Percentiles rank a stretch among this genome's conserved stretches.
Conservation (phyloP, 2,888 invertebrate species). For the Cantharis flavilabris region DNA sequence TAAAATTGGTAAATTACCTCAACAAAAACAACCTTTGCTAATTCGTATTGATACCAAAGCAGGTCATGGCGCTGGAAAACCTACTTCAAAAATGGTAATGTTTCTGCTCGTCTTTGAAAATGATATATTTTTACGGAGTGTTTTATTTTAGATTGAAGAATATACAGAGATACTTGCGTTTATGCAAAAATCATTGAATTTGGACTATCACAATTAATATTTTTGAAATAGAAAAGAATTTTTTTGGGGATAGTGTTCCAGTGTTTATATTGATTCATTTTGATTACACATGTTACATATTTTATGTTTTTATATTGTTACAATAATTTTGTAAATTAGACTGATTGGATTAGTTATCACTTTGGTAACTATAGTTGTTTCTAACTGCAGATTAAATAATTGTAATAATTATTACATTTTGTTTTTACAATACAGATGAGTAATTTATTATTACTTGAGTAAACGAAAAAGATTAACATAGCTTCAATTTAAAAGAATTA, state of each 20-base stretch:
- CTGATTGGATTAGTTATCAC: not conserved
- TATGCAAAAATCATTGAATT: conserved; percentile 72
- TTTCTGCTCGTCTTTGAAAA: conserved; percentile 66
- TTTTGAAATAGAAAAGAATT: not conserved
- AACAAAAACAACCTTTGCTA: conserved; percentile 84
- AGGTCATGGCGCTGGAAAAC: conserved; percentile 97
- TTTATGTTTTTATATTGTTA: not conserved
- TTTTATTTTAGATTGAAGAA: conserved; percentile 83
- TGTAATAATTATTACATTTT: not conserved
- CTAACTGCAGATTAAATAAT: not conserved
- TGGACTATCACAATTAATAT: conserved; percentile 45
- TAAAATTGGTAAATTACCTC: conserved; percentile 62
- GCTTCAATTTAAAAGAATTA: not conserved
- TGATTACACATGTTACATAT: not conserved
- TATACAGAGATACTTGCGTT: conserved; percentile 88
- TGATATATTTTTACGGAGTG: conserved; percentile 55
- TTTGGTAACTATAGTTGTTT: not conserved
- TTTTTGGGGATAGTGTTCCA: not conserved
- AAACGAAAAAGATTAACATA: not conserved
- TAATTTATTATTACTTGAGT: not conserved
- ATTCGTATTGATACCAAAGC: conserved; percentile 93
- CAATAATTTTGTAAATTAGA: not conserved
- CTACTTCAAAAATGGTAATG: conserved; percentile 87
- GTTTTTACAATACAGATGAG: not conserved
- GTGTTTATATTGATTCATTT: not conserved